A percentile compares a stretch with the other conserved stretches of the same genome.
Evolutionary conservation across 2,888 invertebrate genomes (phyloP).

Genomic region (Isotomurus palustris): DNA sequence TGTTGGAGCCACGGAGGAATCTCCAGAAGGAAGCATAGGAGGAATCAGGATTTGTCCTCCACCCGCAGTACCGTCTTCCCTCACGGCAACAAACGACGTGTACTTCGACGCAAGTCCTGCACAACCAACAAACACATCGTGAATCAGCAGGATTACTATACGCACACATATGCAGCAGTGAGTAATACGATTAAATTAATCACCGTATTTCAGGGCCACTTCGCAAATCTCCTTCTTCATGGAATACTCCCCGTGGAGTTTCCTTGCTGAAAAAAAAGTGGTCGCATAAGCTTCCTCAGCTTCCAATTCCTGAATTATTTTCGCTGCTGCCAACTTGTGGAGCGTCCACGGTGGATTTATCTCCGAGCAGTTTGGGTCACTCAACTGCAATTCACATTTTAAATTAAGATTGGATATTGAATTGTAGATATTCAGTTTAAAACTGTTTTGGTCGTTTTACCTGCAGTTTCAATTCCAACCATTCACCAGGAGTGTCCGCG

Average conservation of each 20-base stretch:
- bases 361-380: constrained; percentile 26
- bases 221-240: constrained; percentile 34
- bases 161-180: neutral
- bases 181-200: neutral
- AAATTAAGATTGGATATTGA: neutral
- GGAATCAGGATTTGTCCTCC: no score
- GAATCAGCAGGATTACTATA: neutral
- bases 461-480: constrained; percentile 27
- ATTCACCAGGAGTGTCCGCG: constrained; percentile 42
- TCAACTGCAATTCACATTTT: neutral
- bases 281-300: constrained; percentile 28
- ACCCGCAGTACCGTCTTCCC: constrained; percentile 11
- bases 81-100: constrained; percentile 42
- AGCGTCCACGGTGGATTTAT: constrained; percentile 34
- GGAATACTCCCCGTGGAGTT: neutral
- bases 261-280: neutral
- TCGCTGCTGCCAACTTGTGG: constrained; percentile 36
- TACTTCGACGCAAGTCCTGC: constrained; percentile 40
- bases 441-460: constrained; percentile 6
- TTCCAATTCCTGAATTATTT: constrained; percentile 39
- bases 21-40: no score
- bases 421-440: neutral
- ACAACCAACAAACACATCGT: neutral
- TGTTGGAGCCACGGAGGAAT: no score
- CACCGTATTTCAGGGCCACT: constrained; percentile 37